These are phyloP conservation scores for Ochropacha duplaris DNA, from an alignment of 2,888 invertebrate genomes.

Conservation along the genomic window DNA sequence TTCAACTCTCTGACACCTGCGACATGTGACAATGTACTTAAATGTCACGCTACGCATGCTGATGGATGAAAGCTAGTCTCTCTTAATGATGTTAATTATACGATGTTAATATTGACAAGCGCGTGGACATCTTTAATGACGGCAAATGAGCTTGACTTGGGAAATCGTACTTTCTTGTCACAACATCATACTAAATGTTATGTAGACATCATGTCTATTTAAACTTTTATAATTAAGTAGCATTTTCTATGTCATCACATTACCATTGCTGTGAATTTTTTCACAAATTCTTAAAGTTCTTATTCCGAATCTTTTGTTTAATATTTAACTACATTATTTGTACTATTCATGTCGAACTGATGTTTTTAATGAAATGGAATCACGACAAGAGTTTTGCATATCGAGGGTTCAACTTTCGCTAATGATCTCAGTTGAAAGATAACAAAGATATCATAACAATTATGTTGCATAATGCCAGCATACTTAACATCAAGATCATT, in stretches of 20 bases:
- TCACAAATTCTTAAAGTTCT: no score
- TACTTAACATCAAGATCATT: conserved; percentile 22
- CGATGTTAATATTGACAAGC: not conserved
- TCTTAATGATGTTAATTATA: conserved; percentile 2
- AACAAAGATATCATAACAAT: not conserved
- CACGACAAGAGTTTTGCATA: not conserved
- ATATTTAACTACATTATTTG: no score
- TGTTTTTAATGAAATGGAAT: not conserved
- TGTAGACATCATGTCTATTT: not conserved
- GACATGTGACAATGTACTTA: conserved; percentile 6
- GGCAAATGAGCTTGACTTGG: conserved; percentile 2
- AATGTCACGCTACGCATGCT: conserved; percentile 21
- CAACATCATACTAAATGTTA: not conserved
- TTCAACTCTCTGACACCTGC: conserved; percentile 32
- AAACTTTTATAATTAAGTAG: not conserved
- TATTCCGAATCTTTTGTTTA: no score
- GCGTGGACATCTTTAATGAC: not conserved
- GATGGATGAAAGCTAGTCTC: conserved; percentile 3
- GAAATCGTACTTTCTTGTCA: not conserved
- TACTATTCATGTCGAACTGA: not conserved
- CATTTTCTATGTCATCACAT: no score
- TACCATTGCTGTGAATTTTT: no score
- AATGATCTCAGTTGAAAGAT: not conserved
- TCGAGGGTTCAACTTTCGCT: not conserved
- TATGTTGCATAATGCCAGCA: conserved; percentile 17